Base-by-base conservation (phyloP, 2,888 invertebrate species). In the Strigamia crassipes region DNA sequence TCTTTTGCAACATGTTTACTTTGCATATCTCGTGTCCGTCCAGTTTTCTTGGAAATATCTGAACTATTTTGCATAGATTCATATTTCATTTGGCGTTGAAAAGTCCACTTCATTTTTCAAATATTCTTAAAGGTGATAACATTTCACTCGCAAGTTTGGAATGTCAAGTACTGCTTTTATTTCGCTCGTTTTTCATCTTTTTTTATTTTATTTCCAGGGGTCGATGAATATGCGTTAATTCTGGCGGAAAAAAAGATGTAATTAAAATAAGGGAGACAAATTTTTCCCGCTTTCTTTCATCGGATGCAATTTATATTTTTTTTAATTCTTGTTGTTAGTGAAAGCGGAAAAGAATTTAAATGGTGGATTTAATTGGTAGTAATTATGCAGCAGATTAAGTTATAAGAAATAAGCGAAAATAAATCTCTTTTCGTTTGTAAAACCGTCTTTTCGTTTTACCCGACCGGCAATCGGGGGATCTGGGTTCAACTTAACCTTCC, bases 61-160 rank as follows among this genome's bases (percentile, higher is more conserved):
- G 15, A n/a, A 13, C 51, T 51, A 51, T 51, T 51, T 51, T n/a
- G 51, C 51, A 51, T 51, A 51, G 51, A 51, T 51, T 51, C 51
- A 51, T 51, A 51, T 51, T 51, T 51, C 51, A 51, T 51, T 51
- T 51, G 51, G 10, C n/a, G 51, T 4, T 51, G 51, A 51, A 51
- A 51, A 51, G 51, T 51, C 51, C 51, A 51, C 51, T 13, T n/a
- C 51, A 51, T 51, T 51, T 51, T 51, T 51, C 51, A 51, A n/a
- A n/a, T 51, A n/a, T 51, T 51, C n/a, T 51, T n/a, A n/a, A 51
- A n/a, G 51, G n/a, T 51, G 3, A 51, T 34, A 51, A 51, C n/a
- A 10, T n/a, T 51, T n/a, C 13, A 51, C 51, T 51, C n/a, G 51
- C n/a, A n/a, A 51, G 15, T n/a, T 9, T 51, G 51, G 51, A 51